Evolutionary conservation across 2,797 vertebrate genomes (phyloP).

Genomic region (Mycteria americana): DNA sequence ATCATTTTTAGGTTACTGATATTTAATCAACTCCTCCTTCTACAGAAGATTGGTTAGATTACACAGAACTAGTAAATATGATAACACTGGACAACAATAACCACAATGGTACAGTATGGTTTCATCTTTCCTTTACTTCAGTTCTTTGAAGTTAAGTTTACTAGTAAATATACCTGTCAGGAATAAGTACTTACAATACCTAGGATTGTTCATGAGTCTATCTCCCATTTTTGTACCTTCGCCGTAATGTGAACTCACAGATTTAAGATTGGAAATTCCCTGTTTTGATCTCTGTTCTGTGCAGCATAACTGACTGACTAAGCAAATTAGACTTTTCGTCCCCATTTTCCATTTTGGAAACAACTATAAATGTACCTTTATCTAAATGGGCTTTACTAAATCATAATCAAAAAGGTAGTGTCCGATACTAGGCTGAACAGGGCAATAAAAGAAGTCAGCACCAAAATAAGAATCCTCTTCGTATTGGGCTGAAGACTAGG

Average conservation of each 20-base stretch:
- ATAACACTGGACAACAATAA: not conserved
- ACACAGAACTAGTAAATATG: not conserved
- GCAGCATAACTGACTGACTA: not conserved
- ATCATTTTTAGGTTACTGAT: not conserved
- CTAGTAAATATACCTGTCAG: not conserved
- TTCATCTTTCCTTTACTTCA: not conserved
- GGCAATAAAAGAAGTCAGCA: not conserved
- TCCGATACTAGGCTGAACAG: not conserved
- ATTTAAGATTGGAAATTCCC: not conserved
- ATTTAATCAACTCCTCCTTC: not conserved
- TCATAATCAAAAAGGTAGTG: not conserved
- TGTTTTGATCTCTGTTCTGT: not conserved
- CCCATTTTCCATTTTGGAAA: not conserved
- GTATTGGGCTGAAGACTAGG: not conserved
- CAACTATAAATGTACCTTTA: not conserved
- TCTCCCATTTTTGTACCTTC: not conserved
- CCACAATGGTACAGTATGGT: not conserved
- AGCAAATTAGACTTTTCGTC: not conserved
- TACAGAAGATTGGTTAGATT: not conserved
- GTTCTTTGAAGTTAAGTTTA: not conserved
- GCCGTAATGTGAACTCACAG: not conserved
- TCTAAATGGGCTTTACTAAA: not conserved
- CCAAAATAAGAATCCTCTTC: not conserved
- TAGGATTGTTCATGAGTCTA: not conserved
- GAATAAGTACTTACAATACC: not conserved